Base-by-base conservation (phyloP, 2,113 vertebrate genomes). In the Tenebrosternarchus preto region DNA sequence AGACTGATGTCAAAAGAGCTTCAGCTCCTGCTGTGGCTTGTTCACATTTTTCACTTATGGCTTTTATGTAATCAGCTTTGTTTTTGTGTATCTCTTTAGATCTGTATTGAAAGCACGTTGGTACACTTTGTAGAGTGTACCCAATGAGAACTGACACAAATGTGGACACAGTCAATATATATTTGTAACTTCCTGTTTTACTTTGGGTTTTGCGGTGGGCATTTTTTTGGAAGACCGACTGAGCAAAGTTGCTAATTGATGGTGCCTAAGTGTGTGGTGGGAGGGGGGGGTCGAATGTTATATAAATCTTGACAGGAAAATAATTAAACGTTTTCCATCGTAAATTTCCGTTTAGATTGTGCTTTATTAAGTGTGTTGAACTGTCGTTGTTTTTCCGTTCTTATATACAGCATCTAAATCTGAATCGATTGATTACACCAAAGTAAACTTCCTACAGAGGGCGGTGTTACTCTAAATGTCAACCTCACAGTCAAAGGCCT, bases 181-280 rank as follows among this genome's bases (percentile, higher is more conserved):
- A 91, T 92, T 91, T 92, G 90, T 90, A 91, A 90, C 87, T 85
- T 84, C 76, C 82, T 87, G 81, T 90, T 92, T 90, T 87, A 88
- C 76, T 80, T 83, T 82, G 78, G 80, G 29, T 87, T 85, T 76
- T 76, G 84, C 83, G 80, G 31, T 84, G 85, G 82, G 86, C 67
- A 69, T 87, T 74, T 57, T 76, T 84, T 83, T 86, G 84, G 71
- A 82, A 83, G 25, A 87, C 77, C 79, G 76, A 80, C 71, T 68
- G 81, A 60, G 87, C 79, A 82, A 78, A 70, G 70, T 83, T 83
- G 72, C 56, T 76, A 46, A 55, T 86, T 85, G 88, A 87, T 82
- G 84, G 76, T 87, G 84, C 85, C 84, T 63, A 29, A 64, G 33
- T 63, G 69, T 20, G 33, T 63, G 69, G 12, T 8, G 12, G 22